These are phyloP conservation scores for Malacosoma neustria DNA, from an alignment of 2,888 invertebrate genomes.

Conservation along the genomic window DNA sequence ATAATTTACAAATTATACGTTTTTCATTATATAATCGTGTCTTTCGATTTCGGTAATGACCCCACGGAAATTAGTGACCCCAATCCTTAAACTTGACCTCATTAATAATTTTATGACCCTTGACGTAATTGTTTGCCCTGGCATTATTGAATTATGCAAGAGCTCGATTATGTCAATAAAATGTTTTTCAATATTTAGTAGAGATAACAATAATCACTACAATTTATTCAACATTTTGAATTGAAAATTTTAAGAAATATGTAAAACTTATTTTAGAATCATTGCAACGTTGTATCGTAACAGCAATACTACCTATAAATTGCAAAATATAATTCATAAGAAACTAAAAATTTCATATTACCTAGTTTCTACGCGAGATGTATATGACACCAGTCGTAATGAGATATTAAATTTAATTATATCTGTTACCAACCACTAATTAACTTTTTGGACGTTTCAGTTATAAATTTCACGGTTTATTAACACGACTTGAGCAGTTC, in stretches of 20 bases:
- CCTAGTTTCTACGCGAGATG: not conserved
- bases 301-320: too few species aligned
- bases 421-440: slow-evolving; percentile 15
- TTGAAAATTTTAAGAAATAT: too few species aligned
- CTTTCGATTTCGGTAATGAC: not conserved
- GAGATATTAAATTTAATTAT: slow-evolving; percentile 19
- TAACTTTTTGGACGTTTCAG: slow-evolving; percentile 15
- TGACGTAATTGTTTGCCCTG: too few species aligned
- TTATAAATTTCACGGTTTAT: slow-evolving; percentile 8
- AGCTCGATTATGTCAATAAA: too few species aligned
- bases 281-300: too few species aligned
- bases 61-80: slow-evolving; percentile 1
- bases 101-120: not conserved
- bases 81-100: slow-evolving; percentile 3
- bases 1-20: not conserved
- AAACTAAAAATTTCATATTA: not conserved
- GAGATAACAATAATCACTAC: too few species aligned
- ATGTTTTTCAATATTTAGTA: too few species aligned
- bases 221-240: too few species aligned
- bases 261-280: too few species aligned
- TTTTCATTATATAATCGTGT: not conserved
- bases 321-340: too few species aligned
- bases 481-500: slow-evolving; percentile 16
- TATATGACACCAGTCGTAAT: slow-evolving; percentile 9
- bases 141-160: too few species aligned